Evolutionary conservation across 2,113 vertebrate species (phyloP).

Genomic region (Picathartes gymnocephalus): DNA sequence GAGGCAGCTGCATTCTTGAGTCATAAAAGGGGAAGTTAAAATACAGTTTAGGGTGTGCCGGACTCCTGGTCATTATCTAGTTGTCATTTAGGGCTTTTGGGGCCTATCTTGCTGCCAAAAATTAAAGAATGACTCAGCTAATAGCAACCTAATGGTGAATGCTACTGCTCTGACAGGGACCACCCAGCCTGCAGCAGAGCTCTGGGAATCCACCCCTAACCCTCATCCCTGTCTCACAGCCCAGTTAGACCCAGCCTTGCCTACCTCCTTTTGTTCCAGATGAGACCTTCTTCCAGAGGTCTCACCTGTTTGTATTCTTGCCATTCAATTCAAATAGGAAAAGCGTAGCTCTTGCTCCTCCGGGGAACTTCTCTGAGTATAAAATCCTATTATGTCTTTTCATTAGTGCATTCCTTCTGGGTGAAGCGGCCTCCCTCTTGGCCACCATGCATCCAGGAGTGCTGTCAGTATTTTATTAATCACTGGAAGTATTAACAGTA

Average conservation of each 20-base stretch:
- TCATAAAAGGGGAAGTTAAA: not conserved
- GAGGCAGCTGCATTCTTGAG: not conserved
- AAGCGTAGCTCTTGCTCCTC: not conserved
- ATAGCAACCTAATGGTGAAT: not conserved
- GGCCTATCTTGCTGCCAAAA: not conserved
- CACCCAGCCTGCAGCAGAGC: fast-evolving
- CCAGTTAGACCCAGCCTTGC: not conserved
- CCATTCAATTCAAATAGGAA: not conserved
- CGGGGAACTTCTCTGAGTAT: not conserved
- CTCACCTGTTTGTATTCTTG: not conserved
- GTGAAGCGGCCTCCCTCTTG: not conserved
- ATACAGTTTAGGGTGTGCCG: not conserved
- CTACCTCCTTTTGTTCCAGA: not conserved
- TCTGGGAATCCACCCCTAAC: not conserved
- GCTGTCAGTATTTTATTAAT: constrained; percentile 30
- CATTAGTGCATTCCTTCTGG: not conserved
- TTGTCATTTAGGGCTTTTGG: not conserved
- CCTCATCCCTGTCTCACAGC: not conserved
- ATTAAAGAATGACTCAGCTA: constrained; percentile 4
- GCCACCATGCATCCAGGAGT: not conserved
- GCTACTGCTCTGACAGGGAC: not conserved
- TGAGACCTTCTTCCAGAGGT: not conserved
- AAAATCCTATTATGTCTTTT: not conserved
- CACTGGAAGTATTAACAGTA: not conserved
- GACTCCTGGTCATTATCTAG: not conserved